phyloP scores from a whole-genome alignment of 2,888 invertebrate species.

The Habrosyne pyritoides region DNA sequence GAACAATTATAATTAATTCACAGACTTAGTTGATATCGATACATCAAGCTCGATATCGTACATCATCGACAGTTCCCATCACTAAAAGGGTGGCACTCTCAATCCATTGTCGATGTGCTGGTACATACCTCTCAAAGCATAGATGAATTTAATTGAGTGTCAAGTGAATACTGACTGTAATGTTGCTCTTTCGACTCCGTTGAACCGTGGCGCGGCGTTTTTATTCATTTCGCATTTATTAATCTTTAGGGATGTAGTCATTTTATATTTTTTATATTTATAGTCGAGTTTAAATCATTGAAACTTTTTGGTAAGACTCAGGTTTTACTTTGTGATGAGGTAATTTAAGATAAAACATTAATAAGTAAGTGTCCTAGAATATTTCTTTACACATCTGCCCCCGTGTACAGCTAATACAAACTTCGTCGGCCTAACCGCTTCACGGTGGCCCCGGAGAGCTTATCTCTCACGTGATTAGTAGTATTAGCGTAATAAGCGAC shows the following conservation, averaged over 20 bases:
- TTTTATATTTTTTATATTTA: neutral
- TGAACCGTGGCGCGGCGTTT: slow-evolving; percentile 56
- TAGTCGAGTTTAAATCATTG: neutral
- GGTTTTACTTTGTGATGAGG: neutral
- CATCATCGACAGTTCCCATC: neutral
- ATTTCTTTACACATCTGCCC: too few relatives aligned
- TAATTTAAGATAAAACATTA: too few relatives aligned
- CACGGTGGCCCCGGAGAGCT: too few relatives aligned
- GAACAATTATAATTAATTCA: too few relatives aligned
- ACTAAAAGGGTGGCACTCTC: neutral
- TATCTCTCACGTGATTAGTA: too few relatives aligned
- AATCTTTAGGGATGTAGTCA: slow-evolving; percentile 17
- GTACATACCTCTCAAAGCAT: slow-evolving; percentile 61
- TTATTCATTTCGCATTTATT: slow-evolving; percentile 70
- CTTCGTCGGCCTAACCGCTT: too few relatives aligned
- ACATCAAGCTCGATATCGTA: neutral
- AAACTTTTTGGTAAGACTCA: neutral
- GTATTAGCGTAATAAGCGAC: too few relatives aligned
- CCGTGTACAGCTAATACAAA: too few relatives aligned
- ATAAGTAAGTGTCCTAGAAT: too few relatives aligned
- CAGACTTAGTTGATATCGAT: neutral
- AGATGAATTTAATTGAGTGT: slow-evolving; percentile 67
- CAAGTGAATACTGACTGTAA: slow-evolving; percentile 48
- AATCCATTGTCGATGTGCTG: slow-evolving; percentile 16
- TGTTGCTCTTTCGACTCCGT: slow-evolving; percentile 55